Evolutionary conservation across 1,140 invertebrate species (phyloP), one percentile per base, ranked within the genome.

Genomic region (Papilio xuthus): DNA sequence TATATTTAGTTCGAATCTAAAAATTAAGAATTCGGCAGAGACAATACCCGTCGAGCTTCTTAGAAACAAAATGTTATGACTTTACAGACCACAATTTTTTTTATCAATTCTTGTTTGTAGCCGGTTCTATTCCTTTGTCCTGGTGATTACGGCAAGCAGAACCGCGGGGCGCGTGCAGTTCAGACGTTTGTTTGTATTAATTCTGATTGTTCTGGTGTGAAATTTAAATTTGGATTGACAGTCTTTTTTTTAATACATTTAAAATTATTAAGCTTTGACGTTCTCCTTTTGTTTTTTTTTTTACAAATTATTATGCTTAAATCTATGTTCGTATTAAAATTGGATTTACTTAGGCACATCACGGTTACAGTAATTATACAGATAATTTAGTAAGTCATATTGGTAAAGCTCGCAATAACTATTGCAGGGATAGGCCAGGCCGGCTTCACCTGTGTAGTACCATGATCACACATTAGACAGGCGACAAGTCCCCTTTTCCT

Each of bases 1-100:
- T 88, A 82, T 75, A 74, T 50, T 37, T 63, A 79, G 32, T 72
- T 81, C 70, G 70, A 69, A 75, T 72, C 75, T 56, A 79, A 83
- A 83, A 87, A 85, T 85, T 85, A 88, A 81, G 76, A 84, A 85
- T 84, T 83, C 83, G 79, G 83, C 83, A 87, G 79, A 87, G 81
- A 88, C 86, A 87, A 89, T 85, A 83, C 77, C 73, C 41, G 78
- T 78, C 60, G 75, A 75, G 76, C 70, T 91, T 91, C 90, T 84
- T 18, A 85, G 90, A 90, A 91, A 82, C 83, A 84, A 81, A 85
- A 83, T 87, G 87, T 89, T 90, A 85, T 87, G 86, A 88, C 84
- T 86, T 80, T 70, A 80, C 74, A 76, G 83, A 83, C 83, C 83
- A 81, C 80, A 79, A 63, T 70, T 86, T 89, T 86, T 89, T 86